Evolutionary conservation across 1,140 invertebrate genomes (phyloP), one percentile per base, ranked within the genome.

Genomic region (Nomia melanderi): DNA sequence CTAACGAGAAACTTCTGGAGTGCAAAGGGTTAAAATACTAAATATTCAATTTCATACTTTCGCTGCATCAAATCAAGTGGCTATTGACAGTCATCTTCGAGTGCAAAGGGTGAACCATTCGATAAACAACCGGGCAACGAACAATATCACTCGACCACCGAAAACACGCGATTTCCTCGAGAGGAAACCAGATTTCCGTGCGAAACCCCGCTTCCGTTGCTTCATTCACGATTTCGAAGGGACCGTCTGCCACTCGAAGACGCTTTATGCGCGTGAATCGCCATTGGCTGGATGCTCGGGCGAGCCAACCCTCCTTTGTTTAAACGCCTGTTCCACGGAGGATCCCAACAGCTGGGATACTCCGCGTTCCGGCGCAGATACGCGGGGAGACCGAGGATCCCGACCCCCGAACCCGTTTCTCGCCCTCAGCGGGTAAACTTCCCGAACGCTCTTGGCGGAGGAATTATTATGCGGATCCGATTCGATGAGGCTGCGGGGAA

Each of bases 221-320:
- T 70, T 14, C 53, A 65, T 77, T 80, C 78, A 41, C 60, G 41
- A 44, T 69, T 73, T 31, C 11, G 60, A 69, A 72, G 27, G 33
- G 39, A 27, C 29, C 50, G 39, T 60, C 66, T n/a, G n/a, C 36
- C 36, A 39, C 36, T 39, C 36, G 36, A 39, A 31, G 65, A 76
- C 59, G 20, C 31, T 62, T 73, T 78, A 56, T 66, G 47, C 63
- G n/a, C 33, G 74, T 41, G 63, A 81, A 77, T 39, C 69, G 74
- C 67, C 69, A 56, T 76, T 60, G 59, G 72, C 27, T 44, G 50
- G 44, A n/a, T 77, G 29, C 56, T 81, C 78, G 25, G 77, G 78
- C 57, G 67, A 81, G 47, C 27, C 63, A 67, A 67, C 50, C 62
- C 25, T 11, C 66, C 50, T 60, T 69, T 53, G 74, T 81, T 77